Evolutionary conservation across 1,140 invertebrate genomes (phyloP).

Genomic region (Rhyzopertha dominica): DNA sequence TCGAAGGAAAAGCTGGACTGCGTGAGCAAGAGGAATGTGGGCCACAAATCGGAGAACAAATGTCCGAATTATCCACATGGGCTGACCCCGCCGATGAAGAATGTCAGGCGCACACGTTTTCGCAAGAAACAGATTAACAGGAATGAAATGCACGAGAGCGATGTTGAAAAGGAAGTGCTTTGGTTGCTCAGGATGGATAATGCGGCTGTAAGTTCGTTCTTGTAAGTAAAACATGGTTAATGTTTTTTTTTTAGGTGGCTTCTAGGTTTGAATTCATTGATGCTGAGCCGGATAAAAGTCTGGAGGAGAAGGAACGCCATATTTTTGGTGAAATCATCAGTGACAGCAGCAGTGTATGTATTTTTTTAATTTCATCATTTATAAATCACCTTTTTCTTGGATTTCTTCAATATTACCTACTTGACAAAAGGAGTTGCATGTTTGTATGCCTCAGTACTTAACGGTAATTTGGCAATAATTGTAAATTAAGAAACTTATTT

Average conservation of each 20-base stretch:
- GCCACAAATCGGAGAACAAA: conserved; percentile 17
- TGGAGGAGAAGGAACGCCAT: neutral
- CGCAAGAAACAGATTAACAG: conserved; percentile 36
- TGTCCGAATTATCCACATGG: conserved; percentile 27
- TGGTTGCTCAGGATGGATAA: conserved; percentile 36
- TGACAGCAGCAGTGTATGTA: neutral
- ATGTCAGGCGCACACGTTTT: conserved; percentile 35
- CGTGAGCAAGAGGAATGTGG: conserved; percentile 11
- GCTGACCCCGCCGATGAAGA: conserved; percentile 37
- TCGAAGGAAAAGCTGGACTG: too few species aligned
- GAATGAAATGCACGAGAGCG: conserved; percentile 25
- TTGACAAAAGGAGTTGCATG: too few species aligned
- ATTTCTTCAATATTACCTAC: too few species aligned
- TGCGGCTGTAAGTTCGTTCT: conserved; percentile 32
- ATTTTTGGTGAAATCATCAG: neutral
- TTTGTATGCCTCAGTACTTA: too few species aligned
- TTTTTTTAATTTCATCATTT: neutral
- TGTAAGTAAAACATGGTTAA: neutral
- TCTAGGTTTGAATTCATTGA: conserved; percentile 10
- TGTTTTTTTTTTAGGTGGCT: conserved; percentile 6
- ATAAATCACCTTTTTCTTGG: too few species aligned
- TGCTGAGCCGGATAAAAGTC: neutral
- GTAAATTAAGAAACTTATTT: too few species aligned
- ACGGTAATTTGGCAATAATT: too few species aligned
- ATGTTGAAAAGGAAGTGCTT: conserved; percentile 37